These are phyloP conservation scores for Pardosa pseudoannulata DNA, from an alignment of 2,888 invertebrate species.

Conservation along the genomic window DNA sequence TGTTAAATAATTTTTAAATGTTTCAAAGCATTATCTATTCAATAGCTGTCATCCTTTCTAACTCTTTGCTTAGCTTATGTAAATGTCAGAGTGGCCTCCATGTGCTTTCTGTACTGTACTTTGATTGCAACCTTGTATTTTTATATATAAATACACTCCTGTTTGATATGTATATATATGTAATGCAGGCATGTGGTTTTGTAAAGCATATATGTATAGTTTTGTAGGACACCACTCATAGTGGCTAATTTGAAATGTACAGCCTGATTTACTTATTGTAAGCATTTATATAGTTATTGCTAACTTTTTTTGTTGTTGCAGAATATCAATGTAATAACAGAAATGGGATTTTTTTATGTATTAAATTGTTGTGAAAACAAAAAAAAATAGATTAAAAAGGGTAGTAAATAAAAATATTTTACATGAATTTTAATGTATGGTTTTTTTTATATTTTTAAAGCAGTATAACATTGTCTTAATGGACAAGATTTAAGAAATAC, in stretches of 20 bases:
- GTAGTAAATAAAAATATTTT: conserved; percentile 61
- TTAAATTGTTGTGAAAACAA: background rate
- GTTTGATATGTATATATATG: conserved; percentile 43
- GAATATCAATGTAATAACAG: background rate
- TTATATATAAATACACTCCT: conserved; percentile 11
- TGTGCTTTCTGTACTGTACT: background rate
- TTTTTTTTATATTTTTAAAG: too few species aligned
- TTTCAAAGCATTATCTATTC: too few species aligned
- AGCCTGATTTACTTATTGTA: conserved; percentile 19
- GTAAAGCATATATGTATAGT: conserved; percentile 41
- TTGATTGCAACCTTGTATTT: conserved; percentile 14
- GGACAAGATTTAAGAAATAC: too few species aligned
- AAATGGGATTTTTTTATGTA: conserved; percentile 8
- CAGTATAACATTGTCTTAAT: too few species aligned
- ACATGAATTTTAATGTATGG: background rate
- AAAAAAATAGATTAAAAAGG: conserved; percentile 1
- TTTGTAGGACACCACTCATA: conserved; percentile 22
- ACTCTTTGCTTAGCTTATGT: conserved; percentile 1
- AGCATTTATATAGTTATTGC: conserved; percentile 1
- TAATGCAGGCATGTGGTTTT: conserved; percentile 42
- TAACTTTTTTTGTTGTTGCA: conserved; percentile 18
- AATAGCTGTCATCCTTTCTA: too few species aligned
- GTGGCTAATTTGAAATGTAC: conserved; percentile 18
- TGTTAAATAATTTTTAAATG: too few species aligned
- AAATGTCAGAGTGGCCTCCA: background rate